These are phyloP conservation scores for Phoebastria nigripes DNA, from an alignment of 2,797 vertebrate genomes.

Conservation along the genomic window DNA sequence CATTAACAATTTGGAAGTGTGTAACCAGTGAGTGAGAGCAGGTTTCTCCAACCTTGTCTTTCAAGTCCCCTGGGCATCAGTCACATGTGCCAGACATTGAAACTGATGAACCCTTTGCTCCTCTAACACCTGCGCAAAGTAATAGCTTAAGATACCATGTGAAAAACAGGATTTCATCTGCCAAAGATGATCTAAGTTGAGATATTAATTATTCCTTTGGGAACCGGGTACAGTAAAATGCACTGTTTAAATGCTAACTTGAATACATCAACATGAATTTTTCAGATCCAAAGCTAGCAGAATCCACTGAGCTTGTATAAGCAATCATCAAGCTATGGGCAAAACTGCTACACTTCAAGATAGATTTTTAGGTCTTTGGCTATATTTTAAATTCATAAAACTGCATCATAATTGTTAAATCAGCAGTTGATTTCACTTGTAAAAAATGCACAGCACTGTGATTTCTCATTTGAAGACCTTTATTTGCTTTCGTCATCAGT, in stretches of 20 bases:
- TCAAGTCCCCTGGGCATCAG: neutral
- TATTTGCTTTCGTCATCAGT: neutral
- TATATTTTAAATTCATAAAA: neutral
- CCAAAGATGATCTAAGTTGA: conserved; percentile 43
- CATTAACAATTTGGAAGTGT: neutral
- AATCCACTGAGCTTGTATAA: neutral
- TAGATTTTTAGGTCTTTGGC: neutral
- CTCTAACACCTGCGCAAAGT: conserved; percentile 32
- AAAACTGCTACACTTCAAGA: neutral
- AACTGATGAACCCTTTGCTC: conserved; percentile 23
- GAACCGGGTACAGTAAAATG: neutral
- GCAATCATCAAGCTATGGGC: neutral
- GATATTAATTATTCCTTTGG: conserved; percentile 61
- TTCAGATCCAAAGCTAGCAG: neutral
- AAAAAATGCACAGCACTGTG: neutral
- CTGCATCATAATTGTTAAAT: neutral
- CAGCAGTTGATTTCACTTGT: neutral
- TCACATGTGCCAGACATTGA: neutral
- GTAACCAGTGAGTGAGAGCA: neutral
- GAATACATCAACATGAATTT: neutral
- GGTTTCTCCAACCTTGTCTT: neutral
- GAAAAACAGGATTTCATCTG: conserved; percentile 45
- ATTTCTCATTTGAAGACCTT: neutral
- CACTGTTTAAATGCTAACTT: neutral
- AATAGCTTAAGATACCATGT: neutral